phyloP scores from a whole-genome alignment of 2,113 vertebrate species.

The Eudyptes chrysolophus region DNA sequence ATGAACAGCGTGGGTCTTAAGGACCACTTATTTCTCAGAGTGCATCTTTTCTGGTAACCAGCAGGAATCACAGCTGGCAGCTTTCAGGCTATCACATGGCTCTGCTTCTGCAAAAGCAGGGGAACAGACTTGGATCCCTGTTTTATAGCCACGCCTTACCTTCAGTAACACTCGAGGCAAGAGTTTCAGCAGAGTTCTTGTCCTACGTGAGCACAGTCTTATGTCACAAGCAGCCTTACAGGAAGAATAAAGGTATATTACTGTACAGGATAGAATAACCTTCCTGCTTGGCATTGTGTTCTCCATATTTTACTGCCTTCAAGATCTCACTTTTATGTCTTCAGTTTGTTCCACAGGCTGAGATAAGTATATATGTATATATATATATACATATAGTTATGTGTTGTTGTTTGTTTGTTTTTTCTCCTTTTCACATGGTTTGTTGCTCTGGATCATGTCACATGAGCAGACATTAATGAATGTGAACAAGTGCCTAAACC shows the following conservation, averaged over 20 bases:
- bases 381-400: slow-evolving; percentile 5
- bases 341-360: slow-evolving; percentile 71
- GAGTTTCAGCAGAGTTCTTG: neutral
- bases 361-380: slow-evolving; percentile 24
- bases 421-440: slow-evolving; percentile 73
- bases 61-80: neutral
- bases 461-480: slow-evolving; percentile 95
- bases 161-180: rapidly evolving
- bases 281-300: neutral
- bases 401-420: slow-evolving; percentile 69
- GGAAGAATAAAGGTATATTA: neutral
- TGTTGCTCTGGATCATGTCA: slow-evolving; percentile 77
- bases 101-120: neutral
- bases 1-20: neutral
- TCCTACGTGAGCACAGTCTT: neutral
- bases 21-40: neutral
- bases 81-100: neutral
- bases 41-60: neutral
- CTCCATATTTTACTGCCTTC: neutral
- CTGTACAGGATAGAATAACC: neutral
- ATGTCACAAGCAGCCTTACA: neutral
- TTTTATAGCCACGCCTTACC: neutral
- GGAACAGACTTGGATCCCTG: neutral
- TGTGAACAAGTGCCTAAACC: slow-evolving; percentile 89
- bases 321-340: neutral